Conservation (phyloP, 23 tunicate species). For the Trididemnum clinides region DNA sequence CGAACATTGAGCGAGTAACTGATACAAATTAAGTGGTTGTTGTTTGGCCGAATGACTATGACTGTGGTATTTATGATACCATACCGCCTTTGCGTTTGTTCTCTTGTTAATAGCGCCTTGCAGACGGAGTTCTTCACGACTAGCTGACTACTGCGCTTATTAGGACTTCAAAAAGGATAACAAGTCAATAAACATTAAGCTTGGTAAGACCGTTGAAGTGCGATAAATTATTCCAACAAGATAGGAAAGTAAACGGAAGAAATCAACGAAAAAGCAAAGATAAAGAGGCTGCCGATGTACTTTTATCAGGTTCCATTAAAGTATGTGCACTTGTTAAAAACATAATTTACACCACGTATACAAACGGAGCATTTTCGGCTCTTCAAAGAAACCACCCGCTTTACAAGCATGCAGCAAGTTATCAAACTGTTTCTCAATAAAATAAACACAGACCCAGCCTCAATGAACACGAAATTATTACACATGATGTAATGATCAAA, state of each 20-base stretch:
- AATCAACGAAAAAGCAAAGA: too few species aligned
- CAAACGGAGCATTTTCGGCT: neutral
- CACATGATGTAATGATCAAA: neutral
- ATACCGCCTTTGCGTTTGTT: constrained; percentile 1
- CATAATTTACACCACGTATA: constrained; percentile 25
- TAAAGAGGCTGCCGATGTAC: too few species aligned
- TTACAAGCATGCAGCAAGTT: neutral
- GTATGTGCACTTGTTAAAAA: neutral
- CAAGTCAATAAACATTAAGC: too few species aligned
- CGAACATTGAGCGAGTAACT: too few species aligned
- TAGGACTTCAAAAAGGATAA: too few species aligned
- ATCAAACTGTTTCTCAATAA: neutral
- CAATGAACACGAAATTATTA: neutral
- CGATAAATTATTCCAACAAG: neutral
- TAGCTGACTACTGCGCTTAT: too few species aligned
- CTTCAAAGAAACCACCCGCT: neutral
- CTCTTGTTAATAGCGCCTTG: neutral
- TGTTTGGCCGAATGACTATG: too few species aligned
- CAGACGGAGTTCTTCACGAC: neutral
- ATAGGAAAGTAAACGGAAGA: neutral
- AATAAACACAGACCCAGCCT: too few species aligned
- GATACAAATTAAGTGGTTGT: too few species aligned
- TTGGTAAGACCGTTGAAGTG: neutral
- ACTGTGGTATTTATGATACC: too few species aligned
- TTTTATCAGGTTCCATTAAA: too few species aligned